Conservation (phyloP, 2,888 invertebrate species). For the Brachynemurus nebulosus region DNA sequence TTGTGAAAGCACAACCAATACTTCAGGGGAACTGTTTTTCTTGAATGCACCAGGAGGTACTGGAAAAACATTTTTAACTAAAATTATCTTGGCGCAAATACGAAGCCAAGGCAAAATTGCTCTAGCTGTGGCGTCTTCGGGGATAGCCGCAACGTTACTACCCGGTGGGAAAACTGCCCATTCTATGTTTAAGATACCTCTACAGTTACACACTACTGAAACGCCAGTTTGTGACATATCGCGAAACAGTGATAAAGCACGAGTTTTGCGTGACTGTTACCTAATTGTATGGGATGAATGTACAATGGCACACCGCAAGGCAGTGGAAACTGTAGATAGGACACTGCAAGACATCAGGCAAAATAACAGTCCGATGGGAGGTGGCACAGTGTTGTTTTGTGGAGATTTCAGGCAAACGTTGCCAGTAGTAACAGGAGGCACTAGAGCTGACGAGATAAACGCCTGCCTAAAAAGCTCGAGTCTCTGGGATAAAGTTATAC, state of each 20-base stretch:
- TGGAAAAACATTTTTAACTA: too few species aligned
- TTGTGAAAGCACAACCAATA: too few species aligned
- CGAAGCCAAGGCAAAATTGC: too few species aligned
- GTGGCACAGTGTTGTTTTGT: conserved; percentile 7
- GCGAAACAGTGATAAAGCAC: conserved; percentile 20
- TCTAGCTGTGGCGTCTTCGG: too few species aligned
- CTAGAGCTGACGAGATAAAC: conserved; percentile 11
- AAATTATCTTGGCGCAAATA: too few species aligned
- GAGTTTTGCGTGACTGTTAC: conserved; percentile 15
- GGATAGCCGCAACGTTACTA: too few species aligned
- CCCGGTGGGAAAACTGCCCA: too few species aligned
- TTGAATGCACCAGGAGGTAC: too few species aligned
- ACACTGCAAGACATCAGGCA: conserved; percentile 21
- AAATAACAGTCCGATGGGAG: conserved; percentile 9
- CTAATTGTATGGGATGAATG: conserved; percentile 23
- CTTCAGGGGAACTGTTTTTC: too few species aligned
- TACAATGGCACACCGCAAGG: conserved; percentile 21
- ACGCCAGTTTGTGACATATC: too few species aligned
- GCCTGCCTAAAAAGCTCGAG: conserved; percentile 8
- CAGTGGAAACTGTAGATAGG: conserved; percentile 22
- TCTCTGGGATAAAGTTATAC: conserved; percentile 5
- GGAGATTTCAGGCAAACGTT: conserved; percentile 14
- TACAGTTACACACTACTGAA: too few species aligned
- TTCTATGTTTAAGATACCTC: conserved; percentile 24
- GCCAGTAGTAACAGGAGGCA: conserved; percentile 11